These are phyloP conservation scores for Grammomys dolichurus DNA, from an alignment of 2,113 vertebrate genomes.

Conservation along the genomic window DNA sequence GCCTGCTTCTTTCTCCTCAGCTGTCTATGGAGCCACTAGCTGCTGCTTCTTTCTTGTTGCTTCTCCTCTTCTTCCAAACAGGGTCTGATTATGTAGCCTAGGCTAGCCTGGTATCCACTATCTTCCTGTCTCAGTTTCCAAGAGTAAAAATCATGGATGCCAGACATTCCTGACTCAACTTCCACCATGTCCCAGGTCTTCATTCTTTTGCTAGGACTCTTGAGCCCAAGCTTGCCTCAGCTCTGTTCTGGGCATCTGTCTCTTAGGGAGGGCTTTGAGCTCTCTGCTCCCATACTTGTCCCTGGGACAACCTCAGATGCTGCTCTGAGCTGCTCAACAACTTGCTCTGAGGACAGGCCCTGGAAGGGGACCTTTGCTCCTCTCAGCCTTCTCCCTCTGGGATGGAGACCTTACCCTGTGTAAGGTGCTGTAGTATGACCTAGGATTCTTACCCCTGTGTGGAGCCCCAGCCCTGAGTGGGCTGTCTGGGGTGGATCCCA, in stretches of 20 bases:
- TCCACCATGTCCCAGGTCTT: fast-evolving
- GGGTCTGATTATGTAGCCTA: not conserved
- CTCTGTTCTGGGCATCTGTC: not conserved
- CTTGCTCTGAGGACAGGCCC: too few species aligned
- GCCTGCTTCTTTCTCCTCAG: not conserved
- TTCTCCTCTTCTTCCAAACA: not conserved
- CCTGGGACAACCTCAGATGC: not conserved
- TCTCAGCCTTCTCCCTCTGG: not conserved
- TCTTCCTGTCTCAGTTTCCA: not conserved
- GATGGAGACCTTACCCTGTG: not conserved
- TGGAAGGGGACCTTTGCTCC: not conserved
- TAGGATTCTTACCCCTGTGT: not conserved
- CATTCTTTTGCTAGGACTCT: not conserved
- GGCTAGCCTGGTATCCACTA: not conserved
- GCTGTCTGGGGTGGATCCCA: not conserved
- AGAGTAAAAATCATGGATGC: too few species aligned
- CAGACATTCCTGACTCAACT: not conserved
- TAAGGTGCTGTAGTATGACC: not conserved
- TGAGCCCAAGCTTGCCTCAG: not conserved
- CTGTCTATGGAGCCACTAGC: fast-evolving
- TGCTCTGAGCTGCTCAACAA: not conserved
- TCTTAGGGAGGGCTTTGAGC: not conserved
- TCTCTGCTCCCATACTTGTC: too few species aligned
- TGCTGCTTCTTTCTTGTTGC: not conserved
- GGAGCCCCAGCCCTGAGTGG: not conserved